Evolutionary conservation across 1,140 invertebrate genomes (phyloP), one percentile per base, ranked within the genome.

Genomic region (Ceratina calcarata): DNA sequence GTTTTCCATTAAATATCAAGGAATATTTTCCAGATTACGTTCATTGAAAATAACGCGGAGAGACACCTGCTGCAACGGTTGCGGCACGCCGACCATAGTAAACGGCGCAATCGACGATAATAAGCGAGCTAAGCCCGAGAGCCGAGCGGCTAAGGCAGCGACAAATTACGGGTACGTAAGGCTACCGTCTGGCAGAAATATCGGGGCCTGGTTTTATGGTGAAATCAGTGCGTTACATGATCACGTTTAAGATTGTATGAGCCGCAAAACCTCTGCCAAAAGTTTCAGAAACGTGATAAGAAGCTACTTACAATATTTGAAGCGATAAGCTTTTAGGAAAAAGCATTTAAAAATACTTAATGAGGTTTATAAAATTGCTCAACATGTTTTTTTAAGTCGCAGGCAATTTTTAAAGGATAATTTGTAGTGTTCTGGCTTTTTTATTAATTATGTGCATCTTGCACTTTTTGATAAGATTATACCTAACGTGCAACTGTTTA

Each of bases 221-320:
- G 73, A 76, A 76, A 76, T 76, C 73, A 61, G 32, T 57, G 53
- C 32, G 73, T 76, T 76, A 60, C 37, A 64, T 45, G 60, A 20
- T 32, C 57, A 10, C 55, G 27, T 49, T 24, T 49, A 45, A 45
- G 37, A 45, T 45, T 45, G 37, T 45, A 45, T 6, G 37, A 45
- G 37, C 37, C 37, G 37, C 7, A 45, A 45, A 6, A 45, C 37
- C 37, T 45, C 37, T 10, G 37, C 37, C 37, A 10, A 45, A 45
- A 45, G 37, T 8, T 20, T 75, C 37, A n/a, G 8, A 10, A 45
- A 45, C 37, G 37, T 6, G 37, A 10, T 45, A 45, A 45, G 7
- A 45, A 45, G 6, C 8, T 45, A 45, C 7, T 0, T 32, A 4
- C 27, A 32, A 32, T 32, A 32, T 32, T 45, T 6, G 37, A 45